Base-by-base conservation (phyloP, 1,140 invertebrate species). In the Anoplolepis gracilipes region DNA sequence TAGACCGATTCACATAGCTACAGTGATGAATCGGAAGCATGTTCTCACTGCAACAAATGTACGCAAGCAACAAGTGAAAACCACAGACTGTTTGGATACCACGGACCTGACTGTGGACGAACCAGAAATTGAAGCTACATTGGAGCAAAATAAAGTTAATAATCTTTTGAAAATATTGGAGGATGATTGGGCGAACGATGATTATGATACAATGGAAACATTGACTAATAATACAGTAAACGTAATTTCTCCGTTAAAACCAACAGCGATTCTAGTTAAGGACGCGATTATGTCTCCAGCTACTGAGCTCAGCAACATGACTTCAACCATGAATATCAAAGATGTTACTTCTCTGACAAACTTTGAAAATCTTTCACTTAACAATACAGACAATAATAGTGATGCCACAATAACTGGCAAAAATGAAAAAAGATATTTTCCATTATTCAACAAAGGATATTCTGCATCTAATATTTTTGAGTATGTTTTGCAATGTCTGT, bases 271-370 rank as follows among this genome's bases (percentile, higher is more conserved):
- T 10, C 42, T 86, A 1, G 1, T 8, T 5, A 77, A 86, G 2
- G 62, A 86, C 2, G 13, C 79, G n/a, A 81, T 42, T 42, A 92
- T 95, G 89, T 96, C 95, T 4, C 95, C 95, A 10, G 95, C 94
- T 5, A 95, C 94, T 59, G 95, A 95, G 85, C 93, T 96, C 61
- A 96, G 94, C 82, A 94, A 94, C 73, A 95, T 96, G 94, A 94
- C 95, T 1, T 96, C 95, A 1, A 92, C 92, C 6, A 94, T 96
- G 92, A 94, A 95, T 49, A 94, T 95, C 42, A 90, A 93, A 65
- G 92, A 94, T 72, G 39, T 79, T 57, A 61, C 64, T 75, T 62
- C 53, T 19, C 16, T 72, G 67, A 53, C 28, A 28, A 72, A 64
- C 30, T 53, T 59, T 30, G 30, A 88, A 81, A 85, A 85, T 88